Conservation (phyloP, 2,888 invertebrate genomes). For the Glyphotaelius pellucidus region DNA sequence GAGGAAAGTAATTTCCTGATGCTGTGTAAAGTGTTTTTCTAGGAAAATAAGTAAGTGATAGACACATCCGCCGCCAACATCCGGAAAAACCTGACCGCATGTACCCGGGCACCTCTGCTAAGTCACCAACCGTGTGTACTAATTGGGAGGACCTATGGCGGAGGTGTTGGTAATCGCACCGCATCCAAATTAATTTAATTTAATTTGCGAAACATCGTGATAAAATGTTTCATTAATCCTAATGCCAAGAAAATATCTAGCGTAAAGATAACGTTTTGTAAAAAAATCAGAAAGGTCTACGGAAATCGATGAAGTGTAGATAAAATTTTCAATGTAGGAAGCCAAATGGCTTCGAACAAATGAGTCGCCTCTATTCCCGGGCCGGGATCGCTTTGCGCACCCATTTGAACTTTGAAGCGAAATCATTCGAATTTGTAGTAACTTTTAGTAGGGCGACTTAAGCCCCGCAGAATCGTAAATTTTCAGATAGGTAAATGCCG, state of each 20-base stretch:
- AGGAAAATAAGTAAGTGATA: too few species aligned
- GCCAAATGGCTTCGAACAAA: conserved; percentile 2
- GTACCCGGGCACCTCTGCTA: too few species aligned
- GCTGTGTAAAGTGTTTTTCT: too few species aligned
- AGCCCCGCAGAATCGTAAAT: not conserved
- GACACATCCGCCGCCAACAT: too few species aligned
- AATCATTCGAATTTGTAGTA: not conserved
- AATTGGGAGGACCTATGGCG: too few species aligned
- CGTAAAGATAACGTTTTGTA: not conserved
- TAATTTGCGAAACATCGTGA: not conserved
- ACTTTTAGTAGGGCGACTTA: not conserved
- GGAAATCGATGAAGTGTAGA: not conserved
- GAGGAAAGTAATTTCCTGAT: too few species aligned
- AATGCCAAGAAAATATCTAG: not conserved
- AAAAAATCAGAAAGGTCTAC: not conserved
- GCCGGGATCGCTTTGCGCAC: not conserved
- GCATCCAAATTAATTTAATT: not conserved
- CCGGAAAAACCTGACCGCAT: too few species aligned
- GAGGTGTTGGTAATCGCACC: too few species aligned
- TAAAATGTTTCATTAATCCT: not conserved
- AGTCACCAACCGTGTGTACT: too few species aligned
- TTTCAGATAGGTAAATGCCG: not conserved
- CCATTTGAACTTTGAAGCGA: conserved; percentile 2
- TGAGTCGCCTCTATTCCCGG: not conserved
- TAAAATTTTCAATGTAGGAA: not conserved